Base-by-base conservation (phyloP, 2,888 invertebrate genomes). In the Leucania comma region DNA sequence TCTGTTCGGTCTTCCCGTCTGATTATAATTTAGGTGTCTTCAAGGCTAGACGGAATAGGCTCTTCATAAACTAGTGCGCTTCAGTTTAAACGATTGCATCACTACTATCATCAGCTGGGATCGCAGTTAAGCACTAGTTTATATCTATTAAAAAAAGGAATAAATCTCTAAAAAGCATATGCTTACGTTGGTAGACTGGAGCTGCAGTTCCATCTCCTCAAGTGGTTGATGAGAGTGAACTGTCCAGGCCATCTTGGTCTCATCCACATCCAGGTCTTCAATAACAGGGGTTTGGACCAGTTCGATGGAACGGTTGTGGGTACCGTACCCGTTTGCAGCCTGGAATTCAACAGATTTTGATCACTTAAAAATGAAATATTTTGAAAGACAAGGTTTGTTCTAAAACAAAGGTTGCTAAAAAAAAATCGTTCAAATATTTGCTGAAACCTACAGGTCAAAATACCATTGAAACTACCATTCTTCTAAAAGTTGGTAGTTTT, bases 201-300 rank as follows among this genome's bases (percentile, higher is more conserved):
- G 82, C 32, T 91, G 91, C 1, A 95, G 68, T 61, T 93, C 90
- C 20, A 95, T 89, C 29, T 87, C 73, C 17, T 90, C 84, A 0
- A 95, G 75, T 0, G 92, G 91, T 75, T 91, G 92, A 76, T 94
- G 94, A 0, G 95, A 95, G 84, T 91, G 90, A 0, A 95, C 86
- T 0, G 80, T 90, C 92, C 93, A 94, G 22, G 80, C 63, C 14
- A 95, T 78, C 72, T 87, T 91, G 5, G 88, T 81, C 3, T 92
- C 93, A 0, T 93, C 91, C 0, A 84, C 87, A 0, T 85, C 79
- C 5, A 95, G 48, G 0, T 82, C 80, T 12, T 93, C 94, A 0
- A 95, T 80, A 3, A 95, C 92, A 0, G 95, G 95, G 3, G 86
- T 85, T 78, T 94, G 92, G 0, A 94, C 93, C 68, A 95, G 83